Base-by-base conservation (phyloP, 2,797 vertebrate genomes). In the Stomatorhinus walkeri region DNA sequence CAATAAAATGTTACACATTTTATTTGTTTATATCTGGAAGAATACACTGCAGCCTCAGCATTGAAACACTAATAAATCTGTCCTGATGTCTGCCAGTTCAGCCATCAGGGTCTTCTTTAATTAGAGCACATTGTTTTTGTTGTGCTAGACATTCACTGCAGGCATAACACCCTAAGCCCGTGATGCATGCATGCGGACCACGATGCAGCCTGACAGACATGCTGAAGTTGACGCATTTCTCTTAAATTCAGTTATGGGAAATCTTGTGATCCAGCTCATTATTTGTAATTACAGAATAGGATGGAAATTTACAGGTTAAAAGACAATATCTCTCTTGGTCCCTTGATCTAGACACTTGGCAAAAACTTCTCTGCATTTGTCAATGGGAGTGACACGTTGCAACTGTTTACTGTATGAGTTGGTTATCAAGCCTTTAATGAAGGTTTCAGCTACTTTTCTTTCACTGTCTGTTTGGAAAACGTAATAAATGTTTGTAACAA, bases 1-100 rank as follows among this genome's bases (percentile, higher is more conserved):
- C 84, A 52, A 32, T 51, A 56, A 83, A 48, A 12, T 9, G 81
- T 85, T 24, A 86, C 10, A 32, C 24, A 52, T 86, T 54, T 86
- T 36, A 32, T 86, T 86, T 86, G 84, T 54, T 86, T 85, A 85
- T 54, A 54, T 86, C 49, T 54, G 24, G 48, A 54, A 19, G 51
- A 86, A 56, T n/a, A 8, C 51, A 51, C 10, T 32, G n/a, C 49
- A 52, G 51, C 19, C 84, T 56, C 84, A 56, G 84, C 84, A 86
- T 3, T 24, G 84, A 56, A 54, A 32, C 24, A 36, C 22, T 16
- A 32, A 86, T 86, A 52, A 86, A 86, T 86, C 51, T 86, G 84
- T 54, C 24, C 14, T 19, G 24, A 86, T 86, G 51, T 86, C 22
- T 52, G 46, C 48, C 84, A 28, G 46, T 48, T 48, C 79, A 40